These are phyloP conservation scores for Leptinotarsa haldemani DNA, from an alignment of 2,888 invertebrate genomes.

Conservation along the genomic window DNA sequence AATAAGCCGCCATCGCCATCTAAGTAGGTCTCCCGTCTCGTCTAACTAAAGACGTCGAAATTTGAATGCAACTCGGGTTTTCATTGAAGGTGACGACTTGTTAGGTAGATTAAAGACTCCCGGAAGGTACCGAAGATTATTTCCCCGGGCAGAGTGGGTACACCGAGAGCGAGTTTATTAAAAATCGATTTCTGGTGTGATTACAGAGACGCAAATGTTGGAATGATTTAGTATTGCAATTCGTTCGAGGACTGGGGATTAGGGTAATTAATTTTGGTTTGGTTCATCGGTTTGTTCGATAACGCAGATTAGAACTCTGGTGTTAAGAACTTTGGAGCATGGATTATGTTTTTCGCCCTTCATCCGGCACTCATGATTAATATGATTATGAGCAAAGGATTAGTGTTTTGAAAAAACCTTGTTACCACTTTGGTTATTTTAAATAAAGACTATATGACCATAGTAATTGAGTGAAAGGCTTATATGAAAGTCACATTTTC, in stretches of 20 bases:
- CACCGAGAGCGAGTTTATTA: constrained; percentile 20
- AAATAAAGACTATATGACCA: too few relatives aligned
- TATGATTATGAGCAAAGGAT: too few relatives aligned
- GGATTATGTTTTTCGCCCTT: background rate
- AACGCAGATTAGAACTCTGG: background rate
- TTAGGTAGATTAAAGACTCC: constrained; percentile 26
- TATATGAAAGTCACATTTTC: too few relatives aligned
- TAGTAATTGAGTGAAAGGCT: too few relatives aligned
- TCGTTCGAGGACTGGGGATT: constrained; percentile 1
- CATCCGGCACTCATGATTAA: too few relatives aligned
- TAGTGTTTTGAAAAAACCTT: too few relatives aligned
- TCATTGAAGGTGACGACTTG: constrained; percentile 26
- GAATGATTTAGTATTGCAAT: constrained; percentile 10
- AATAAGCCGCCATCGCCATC: constrained; percentile 24
- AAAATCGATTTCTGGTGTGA: constrained; percentile 22
- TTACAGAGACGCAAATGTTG: constrained; percentile 14
- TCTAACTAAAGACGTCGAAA: constrained; percentile 24
- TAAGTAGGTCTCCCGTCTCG: constrained; percentile 27
- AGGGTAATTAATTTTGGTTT: constrained; percentile 19
- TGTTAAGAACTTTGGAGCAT: background rate
- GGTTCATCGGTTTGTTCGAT: constrained; percentile 12
- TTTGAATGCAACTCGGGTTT: constrained; percentile 30
- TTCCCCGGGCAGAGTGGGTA: constrained; percentile 6
- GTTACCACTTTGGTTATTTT: too few relatives aligned
- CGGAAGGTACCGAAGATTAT: constrained; percentile 13